phyloP scores from a whole-genome alignment of 2,888 invertebrate species.

The Candidula unifasciata region DNA sequence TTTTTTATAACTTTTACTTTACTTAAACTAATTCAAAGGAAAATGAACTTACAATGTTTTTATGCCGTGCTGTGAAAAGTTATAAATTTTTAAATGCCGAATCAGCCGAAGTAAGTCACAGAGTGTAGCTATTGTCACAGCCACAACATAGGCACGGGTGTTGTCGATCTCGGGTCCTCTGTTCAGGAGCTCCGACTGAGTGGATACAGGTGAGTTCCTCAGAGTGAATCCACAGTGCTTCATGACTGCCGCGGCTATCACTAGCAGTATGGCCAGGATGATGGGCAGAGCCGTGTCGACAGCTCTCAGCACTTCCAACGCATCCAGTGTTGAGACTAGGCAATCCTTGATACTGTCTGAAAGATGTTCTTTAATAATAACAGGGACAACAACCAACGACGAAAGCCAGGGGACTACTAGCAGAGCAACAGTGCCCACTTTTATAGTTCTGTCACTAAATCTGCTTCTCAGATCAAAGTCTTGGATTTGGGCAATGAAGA shows the following conservation, averaged over 20 bases:
- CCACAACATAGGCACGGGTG: background rate
- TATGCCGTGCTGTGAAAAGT: background rate
- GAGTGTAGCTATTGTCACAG: background rate
- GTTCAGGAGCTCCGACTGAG: background rate
- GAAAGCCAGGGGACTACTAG: slow-evolving; percentile 20
- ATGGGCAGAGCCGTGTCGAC: slow-evolving; percentile 26
- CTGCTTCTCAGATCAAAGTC: background rate
- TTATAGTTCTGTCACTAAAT: background rate
- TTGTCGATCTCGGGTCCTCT: background rate
- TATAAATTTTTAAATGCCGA: background rate
- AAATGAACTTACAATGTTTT: background rate
- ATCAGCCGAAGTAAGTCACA: background rate
- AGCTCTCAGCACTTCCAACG: background rate
- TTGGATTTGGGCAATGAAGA: slow-evolving; percentile 27
- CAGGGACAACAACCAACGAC: background rate
- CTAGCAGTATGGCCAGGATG: background rate
- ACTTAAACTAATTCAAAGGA: too few species aligned
- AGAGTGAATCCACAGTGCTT: background rate
- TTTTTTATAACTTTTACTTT: too few species aligned
- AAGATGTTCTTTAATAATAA: background rate
- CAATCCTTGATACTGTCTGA: too few species aligned
- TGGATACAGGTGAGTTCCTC: background rate
- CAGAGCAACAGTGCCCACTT: background rate
- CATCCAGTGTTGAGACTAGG: background rate
- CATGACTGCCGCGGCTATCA: background rate